phyloP scores from a whole-genome alignment of 2,113 vertebrate species.

The Arenaria interpres region DNA sequence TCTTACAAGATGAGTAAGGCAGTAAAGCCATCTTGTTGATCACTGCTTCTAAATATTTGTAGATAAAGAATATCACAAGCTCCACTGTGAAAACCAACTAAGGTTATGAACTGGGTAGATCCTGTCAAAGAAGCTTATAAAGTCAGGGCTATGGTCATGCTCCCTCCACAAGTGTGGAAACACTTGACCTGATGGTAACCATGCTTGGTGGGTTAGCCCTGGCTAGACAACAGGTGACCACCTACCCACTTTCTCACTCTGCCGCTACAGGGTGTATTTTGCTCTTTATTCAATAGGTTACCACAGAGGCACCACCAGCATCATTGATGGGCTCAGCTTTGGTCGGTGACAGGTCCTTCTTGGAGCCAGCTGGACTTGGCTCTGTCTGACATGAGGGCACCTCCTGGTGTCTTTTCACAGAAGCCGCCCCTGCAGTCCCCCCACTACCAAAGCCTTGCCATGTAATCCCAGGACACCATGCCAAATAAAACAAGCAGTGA shows the following conservation, averaged over 20 bases:
- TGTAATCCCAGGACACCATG: background rate
- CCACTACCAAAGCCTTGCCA: background rate
- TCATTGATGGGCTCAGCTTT: background rate
- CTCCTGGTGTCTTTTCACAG: background rate
- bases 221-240: background rate
- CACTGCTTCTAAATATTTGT: background rate
- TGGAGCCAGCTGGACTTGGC: background rate
- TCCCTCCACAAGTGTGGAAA: background rate
- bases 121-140: background rate
- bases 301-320: background rate
- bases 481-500: background rate
- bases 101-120: background rate
- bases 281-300: background rate
- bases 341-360: background rate
- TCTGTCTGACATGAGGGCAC: background rate
- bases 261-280: background rate
- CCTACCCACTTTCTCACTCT: background rate
- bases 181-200: background rate
- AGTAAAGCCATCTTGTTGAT: background rate
- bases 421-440: background rate
- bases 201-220: background rate
- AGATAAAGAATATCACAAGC: background rate
- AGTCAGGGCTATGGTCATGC: background rate
- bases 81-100: background rate
- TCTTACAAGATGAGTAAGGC: background rate